A percentile compares a stretch with the other conserved stretches of the same genome.
Conservation (phyloP, 2,113 vertebrate genomes). For the Gavia stellata region DNA sequence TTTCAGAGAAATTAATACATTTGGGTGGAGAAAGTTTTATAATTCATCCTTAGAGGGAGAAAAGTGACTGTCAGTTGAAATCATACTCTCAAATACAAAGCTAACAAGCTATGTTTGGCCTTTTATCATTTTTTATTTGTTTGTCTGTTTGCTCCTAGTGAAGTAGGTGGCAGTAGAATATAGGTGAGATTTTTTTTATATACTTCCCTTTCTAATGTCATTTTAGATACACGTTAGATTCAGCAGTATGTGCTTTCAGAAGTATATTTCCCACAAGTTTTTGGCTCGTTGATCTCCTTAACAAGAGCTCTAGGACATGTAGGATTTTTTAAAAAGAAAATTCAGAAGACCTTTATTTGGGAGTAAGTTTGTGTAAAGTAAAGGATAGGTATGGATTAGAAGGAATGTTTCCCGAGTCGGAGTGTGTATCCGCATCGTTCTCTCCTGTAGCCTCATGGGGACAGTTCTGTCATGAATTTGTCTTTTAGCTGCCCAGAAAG, state of each 20-base stretch:
- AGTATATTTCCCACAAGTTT: background rate
- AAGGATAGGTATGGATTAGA: background rate
- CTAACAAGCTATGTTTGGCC: background rate
- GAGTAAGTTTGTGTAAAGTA: background rate
- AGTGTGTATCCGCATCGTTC: background rate
- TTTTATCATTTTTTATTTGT: background rate
- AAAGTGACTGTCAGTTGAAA: background rate
- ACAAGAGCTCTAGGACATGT: background rate
- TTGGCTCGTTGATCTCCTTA: background rate
- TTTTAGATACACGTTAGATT: background rate
- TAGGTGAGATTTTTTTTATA: background rate
- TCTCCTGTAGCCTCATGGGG: background rate
- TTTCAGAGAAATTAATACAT: background rate
- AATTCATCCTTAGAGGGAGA: background rate
- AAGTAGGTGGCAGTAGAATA: background rate
- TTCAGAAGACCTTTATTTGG: background rate
- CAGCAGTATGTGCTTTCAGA: background rate
- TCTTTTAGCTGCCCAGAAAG: background rate
- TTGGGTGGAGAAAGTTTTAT: background rate
- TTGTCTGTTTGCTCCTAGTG: background rate
- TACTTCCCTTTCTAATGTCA: background rate
- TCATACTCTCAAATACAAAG: background rate
- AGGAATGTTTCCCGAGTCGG: background rate
- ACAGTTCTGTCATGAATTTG: background rate
- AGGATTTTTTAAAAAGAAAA: background rate